Evolutionary conservation across 1,140 invertebrate genomes (phyloP).

Genomic region (Microplitis demolitor): DNA sequence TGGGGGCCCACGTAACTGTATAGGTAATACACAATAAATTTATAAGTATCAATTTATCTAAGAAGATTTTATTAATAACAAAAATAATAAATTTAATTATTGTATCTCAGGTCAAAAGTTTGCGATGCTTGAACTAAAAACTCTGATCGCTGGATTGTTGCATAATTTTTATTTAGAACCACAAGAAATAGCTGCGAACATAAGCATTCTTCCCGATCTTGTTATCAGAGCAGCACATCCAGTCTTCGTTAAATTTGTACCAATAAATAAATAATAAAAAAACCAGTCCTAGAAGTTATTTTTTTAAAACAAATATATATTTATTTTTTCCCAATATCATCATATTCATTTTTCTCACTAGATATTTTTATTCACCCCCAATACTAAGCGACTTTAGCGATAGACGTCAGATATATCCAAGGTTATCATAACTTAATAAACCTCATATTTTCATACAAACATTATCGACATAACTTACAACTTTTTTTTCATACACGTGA

Average conservation of each 20-base stretch:
- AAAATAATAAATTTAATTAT: background rate
- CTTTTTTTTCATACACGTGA: background rate
- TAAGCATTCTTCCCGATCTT: constrained; percentile 36
- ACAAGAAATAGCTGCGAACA: constrained; percentile 45
- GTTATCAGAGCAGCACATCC: constrained; percentile 41
- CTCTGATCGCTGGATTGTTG: constrained; percentile 69
- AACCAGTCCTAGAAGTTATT: too few species aligned
- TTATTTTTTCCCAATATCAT: too few species aligned
- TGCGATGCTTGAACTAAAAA: constrained; percentile 79
- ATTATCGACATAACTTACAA: too few species aligned
- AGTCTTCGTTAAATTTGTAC: constrained; percentile 41
- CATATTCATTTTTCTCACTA: too few species aligned
- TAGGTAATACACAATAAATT: constrained; percentile 58
- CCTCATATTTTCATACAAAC: too few species aligned
- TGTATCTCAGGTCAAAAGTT: constrained; percentile 72
- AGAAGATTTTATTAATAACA: background rate
- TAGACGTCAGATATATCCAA: background rate
- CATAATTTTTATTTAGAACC: constrained; percentile 65
- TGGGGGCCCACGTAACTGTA: constrained; percentile 75
- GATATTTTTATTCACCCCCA: background rate
- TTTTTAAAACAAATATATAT: too few species aligned
- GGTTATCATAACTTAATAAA: background rate
- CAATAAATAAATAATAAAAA: constrained; percentile 20
- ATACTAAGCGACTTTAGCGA: too few species aligned
- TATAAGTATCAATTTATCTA: too few species aligned